These are phyloP conservation scores for Falco naumanni DNA, from an alignment of 2,797 vertebrate species.

Conservation along the genomic window DNA sequence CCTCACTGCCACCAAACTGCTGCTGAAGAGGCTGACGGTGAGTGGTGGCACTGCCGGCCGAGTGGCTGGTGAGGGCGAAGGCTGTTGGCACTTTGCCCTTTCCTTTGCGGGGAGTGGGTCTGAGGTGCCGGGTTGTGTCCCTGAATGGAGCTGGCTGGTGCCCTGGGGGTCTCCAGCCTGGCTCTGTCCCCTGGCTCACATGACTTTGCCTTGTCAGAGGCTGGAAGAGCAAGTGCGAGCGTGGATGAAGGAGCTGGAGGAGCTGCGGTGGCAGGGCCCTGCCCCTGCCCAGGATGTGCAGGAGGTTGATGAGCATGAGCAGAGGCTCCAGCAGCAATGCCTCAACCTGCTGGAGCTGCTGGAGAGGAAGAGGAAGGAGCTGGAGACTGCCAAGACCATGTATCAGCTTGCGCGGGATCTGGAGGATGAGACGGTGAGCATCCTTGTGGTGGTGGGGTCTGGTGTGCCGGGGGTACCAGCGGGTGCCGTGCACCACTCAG, in stretches of 20 bases:
- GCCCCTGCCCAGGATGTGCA: slow-evolving; percentile 75
- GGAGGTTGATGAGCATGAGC: slow-evolving; percentile 76
- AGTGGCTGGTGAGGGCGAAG: neutral
- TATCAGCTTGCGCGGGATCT: slow-evolving; percentile 92
- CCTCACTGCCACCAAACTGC: slow-evolving; percentile 91
- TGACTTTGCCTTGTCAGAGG: slow-evolving; percentile 75
- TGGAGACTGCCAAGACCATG: slow-evolving; percentile 85
- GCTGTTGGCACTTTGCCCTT: neutral
- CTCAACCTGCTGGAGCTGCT: slow-evolving; percentile 87
- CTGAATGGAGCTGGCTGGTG: accelerated
- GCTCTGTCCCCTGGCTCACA: neutral
- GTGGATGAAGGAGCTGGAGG: slow-evolving; percentile 87
- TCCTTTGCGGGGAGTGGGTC: neutral
- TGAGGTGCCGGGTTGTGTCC: accelerated
- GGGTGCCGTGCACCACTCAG: neutral
- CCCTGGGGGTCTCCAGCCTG: accelerated
- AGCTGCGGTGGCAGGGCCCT: slow-evolving; percentile 83
- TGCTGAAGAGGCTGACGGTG: slow-evolving; percentile 93
- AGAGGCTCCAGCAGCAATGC: slow-evolving; percentile 84
- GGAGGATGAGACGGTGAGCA: slow-evolving; percentile 90
- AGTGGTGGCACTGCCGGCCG: neutral
- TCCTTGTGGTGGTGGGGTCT: accelerated
- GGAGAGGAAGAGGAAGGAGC: slow-evolving; percentile 83
- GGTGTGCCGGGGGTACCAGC: accelerated
- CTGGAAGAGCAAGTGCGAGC: slow-evolving; percentile 91